A percentile compares a stretch with the other conserved stretches of the same genome.
Evolutionary conservation across 1,140 invertebrate genomes (phyloP).

Genomic region (Drosophila funebris): DNA sequence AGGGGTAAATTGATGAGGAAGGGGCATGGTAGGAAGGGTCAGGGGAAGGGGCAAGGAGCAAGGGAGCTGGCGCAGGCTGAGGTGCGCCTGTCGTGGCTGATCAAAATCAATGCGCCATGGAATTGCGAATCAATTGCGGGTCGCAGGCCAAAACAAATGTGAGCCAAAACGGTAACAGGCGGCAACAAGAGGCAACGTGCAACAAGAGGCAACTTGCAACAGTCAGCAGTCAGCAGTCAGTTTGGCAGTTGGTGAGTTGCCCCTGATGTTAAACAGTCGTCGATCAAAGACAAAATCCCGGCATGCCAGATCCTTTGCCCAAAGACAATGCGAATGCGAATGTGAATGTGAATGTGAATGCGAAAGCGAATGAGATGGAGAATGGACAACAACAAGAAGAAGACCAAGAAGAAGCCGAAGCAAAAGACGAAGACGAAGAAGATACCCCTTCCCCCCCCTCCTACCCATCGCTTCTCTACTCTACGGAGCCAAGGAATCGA

Average conservation of each 20-base stretch:
- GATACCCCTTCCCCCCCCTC: no score
- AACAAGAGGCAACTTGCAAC: slow-evolving; percentile 6
- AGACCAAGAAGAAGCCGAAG: not conserved
- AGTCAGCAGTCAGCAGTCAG: slow-evolving; percentile 40
- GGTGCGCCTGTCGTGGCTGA: slow-evolving; percentile 73
- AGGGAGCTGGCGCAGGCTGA: slow-evolving; percentile 42
- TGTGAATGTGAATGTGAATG: not conserved
- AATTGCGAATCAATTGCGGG: slow-evolving; percentile 77
- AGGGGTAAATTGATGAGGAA: not conserved
- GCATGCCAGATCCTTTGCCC: slow-evolving; percentile 29
- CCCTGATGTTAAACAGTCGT: slow-evolving; percentile 68
- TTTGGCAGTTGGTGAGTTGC: slow-evolving; percentile 32
- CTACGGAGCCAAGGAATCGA: not conserved
- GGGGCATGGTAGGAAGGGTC: not conserved
- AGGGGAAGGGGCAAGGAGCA: not conserved
- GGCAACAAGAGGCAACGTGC: not conserved
- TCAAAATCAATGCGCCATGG: slow-evolving; percentile 77
- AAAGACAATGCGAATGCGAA: slow-evolving; percentile 15
- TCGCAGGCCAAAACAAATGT: slow-evolving; percentile 23
- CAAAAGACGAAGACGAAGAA: not conserved
- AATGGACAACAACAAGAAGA: not conserved
- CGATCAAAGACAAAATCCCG: slow-evolving; percentile 78
- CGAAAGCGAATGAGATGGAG: slow-evolving; percentile 1
- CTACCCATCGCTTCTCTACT: not conserved
- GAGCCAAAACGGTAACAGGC: slow-evolving; percentile 35